Conservation (phyloP, 2,113 vertebrate genomes). For the Emydocephalus ijimae region DNA sequence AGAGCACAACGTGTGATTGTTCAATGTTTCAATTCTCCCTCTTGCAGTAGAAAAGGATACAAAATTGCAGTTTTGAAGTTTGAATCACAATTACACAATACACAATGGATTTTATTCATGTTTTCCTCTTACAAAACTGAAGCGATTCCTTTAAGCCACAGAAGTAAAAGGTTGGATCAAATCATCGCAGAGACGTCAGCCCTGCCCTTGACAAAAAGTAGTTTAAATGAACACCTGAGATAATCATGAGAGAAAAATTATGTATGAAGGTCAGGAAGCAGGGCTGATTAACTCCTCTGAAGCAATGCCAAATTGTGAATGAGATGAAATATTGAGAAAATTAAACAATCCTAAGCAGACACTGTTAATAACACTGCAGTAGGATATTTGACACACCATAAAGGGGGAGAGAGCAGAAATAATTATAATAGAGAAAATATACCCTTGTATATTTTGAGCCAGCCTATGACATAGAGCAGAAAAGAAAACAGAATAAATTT, state of each 20-base stretch:
- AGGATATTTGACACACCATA: background rate
- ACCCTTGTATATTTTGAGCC: background rate
- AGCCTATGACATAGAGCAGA: background rate
- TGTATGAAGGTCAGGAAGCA: background rate
- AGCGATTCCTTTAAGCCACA: background rate
- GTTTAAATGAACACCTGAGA: background rate
- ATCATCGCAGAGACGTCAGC: background rate
- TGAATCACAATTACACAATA: no score
- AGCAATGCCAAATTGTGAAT: background rate
- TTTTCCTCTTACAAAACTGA: background rate
- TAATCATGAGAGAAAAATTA: background rate
- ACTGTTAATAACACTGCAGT: background rate
- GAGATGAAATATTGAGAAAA: background rate
- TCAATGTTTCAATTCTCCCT: no score
- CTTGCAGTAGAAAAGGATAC: no score
- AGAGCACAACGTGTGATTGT: no score
- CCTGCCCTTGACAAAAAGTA: background rate
- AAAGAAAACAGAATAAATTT: background rate
- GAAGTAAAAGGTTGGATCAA: background rate
- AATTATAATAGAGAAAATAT: background rate
- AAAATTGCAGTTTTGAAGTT: no score
- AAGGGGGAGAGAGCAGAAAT: background rate
- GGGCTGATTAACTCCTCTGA: background rate
- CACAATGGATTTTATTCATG: no score
- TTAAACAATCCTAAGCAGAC: background rate